These are phyloP conservation scores for Monarcha castaneiventris DNA, from an alignment of 2,113 vertebrate genomes.

Conservation along the genomic window DNA sequence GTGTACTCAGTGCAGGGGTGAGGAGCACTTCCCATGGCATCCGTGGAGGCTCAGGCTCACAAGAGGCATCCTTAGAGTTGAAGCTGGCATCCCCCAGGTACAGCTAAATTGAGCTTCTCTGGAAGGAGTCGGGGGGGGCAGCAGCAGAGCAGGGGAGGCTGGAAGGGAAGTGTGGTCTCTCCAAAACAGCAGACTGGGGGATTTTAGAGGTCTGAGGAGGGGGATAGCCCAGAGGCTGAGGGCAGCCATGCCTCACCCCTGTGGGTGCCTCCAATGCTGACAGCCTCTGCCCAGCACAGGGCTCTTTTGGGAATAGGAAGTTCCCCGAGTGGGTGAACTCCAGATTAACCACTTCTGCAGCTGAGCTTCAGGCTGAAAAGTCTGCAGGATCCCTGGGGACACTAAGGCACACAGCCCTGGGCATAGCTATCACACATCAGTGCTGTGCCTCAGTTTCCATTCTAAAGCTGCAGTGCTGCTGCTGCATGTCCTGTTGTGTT, in stretches of 20 bases:
- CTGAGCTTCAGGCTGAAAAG: not conserved
- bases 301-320: not conserved
- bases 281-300: not conserved
- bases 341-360: not conserved
- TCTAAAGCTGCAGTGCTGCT: not conserved
- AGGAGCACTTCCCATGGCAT: not conserved
- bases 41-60: fast-evolving
- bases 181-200: not conserved
- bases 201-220: not conserved
- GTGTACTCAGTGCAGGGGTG: not conserved
- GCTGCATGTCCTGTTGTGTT: fast-evolving
- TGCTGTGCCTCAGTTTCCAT: not conserved
- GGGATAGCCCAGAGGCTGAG: not conserved
- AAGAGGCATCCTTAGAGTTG: not conserved
- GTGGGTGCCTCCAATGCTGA: not conserved
- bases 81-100: not conserved
- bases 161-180: not conserved
- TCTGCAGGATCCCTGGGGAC: not conserved
- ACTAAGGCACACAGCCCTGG: not conserved
- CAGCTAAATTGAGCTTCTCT: fast-evolving
- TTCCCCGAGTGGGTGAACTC: not conserved
- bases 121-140: fast-evolving
- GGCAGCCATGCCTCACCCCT: not conserved
- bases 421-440: not conserved
- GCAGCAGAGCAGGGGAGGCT: fast-evolving